Conservation (phyloP, 1,140 invertebrate genomes). For the Brachionus rubens region DNA sequence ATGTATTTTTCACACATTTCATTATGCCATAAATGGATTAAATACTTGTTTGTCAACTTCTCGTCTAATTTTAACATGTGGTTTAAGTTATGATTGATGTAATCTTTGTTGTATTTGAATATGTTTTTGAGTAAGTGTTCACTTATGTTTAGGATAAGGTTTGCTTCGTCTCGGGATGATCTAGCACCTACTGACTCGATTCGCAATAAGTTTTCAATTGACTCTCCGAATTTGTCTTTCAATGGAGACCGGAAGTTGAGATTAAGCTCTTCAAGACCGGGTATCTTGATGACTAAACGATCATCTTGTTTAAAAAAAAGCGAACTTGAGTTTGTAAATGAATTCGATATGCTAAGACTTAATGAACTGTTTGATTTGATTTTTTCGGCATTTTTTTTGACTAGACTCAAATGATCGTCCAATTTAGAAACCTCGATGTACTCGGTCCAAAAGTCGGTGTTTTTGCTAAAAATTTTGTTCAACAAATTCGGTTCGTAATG, state of each 20-base stretch:
- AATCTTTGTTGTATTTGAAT: constrained; percentile 34
- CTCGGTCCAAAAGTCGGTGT: constrained; percentile 4
- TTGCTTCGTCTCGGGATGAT: constrained; percentile 2
- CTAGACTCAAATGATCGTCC: background rate
- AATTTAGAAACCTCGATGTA: constrained; percentile 3
- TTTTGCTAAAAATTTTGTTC: background rate
- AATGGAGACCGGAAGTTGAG: constrained; percentile 9
- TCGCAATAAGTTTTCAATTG: constrained; percentile 25
- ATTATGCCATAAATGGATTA: constrained; percentile 45
- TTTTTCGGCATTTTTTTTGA: background rate
- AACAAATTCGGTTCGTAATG: constrained; percentile 61
- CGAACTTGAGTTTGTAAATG: background rate
- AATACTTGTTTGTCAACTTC: constrained; percentile 22
- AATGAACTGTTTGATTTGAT: background rate
- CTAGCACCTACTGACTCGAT: background rate
- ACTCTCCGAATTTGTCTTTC: constrained; percentile 41
- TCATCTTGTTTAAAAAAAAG: constrained; percentile 25
- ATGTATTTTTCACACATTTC: constrained; percentile 45
- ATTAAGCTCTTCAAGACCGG: background rate
- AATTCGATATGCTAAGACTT: background rate
- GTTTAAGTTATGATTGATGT: constrained; percentile 36
- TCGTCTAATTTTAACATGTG: constrained; percentile 45
- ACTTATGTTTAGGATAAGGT: constrained; percentile 33
- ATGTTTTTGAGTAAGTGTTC: constrained; percentile 32
- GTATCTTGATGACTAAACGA: constrained; percentile 8